Conservation (phyloP, 1,140 invertebrate species). For the Aphelinus certus region DNA sequence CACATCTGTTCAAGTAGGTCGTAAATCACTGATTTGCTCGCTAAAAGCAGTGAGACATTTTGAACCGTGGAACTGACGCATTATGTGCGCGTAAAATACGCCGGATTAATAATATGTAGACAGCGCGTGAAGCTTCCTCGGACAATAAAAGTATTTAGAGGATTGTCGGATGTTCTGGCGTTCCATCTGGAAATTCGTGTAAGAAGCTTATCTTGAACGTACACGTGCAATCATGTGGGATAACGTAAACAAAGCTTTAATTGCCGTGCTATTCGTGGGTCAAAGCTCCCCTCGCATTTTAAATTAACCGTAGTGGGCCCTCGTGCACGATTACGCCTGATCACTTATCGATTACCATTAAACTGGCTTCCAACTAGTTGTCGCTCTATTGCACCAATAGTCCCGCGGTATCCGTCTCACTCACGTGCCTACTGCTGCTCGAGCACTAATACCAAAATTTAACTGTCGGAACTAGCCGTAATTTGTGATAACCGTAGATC, state of each 20-base stretch:
- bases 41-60: no score
- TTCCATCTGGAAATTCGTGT: no score
- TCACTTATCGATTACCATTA: slow-evolving; percentile 63
- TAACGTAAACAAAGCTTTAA: slow-evolving; percentile 34
- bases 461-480: slow-evolving; percentile 47
- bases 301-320: slow-evolving; percentile 50
- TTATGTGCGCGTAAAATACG: no score
- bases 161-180: no score
- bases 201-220: background rate
- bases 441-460: slow-evolving; percentile 28
- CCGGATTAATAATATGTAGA: no score
- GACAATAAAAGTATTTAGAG: no score
- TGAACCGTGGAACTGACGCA: no score
- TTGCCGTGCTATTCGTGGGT: slow-evolving; percentile 34
- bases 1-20: no score
- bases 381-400: background rate
- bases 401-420: background rate
- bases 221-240: background rate
- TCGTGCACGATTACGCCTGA: slow-evolving; percentile 55
- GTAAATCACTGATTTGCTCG: no score
- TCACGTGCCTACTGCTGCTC: background rate
- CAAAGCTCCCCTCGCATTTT: slow-evolving; percentile 46
- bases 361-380: slow-evolving; percentile 43
- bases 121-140: no score
- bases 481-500: slow-evolving; percentile 59